Base-by-base conservation (phyloP, 2,797 vertebrate species). In the Platalea minor region DNA sequence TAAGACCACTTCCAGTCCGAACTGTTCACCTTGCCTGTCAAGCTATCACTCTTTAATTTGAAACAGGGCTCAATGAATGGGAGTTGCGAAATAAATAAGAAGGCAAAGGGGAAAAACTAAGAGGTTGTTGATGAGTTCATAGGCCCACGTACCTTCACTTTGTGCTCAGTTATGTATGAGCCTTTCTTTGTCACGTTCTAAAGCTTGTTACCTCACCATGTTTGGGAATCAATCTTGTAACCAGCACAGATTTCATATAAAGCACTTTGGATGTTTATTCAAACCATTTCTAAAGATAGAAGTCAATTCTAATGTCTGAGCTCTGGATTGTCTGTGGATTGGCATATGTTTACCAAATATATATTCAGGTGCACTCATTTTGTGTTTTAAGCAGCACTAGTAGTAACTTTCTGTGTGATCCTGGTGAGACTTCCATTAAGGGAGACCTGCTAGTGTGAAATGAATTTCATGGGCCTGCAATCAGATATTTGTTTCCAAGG, bases 141-240 rank as follows among this genome's bases (percentile, higher is more conserved):
- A 59, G 68, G 26, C 33, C 16, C 0, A 0, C 16, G 31, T 28
- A 35, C 11, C 10, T 90, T 72, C 1, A 0, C 11, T 13, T 43
- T 87, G 10, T 39, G 16, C 51, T 51, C 23, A 41, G 43, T 24
- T 65, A 26, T 31, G 24, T 74, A 16, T 26, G 37, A 68, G 24
- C 41, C 33, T 73, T 50, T 80, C 61, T 85, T 56, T 43, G 37
- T 56, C 48, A 51, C 20, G 25, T 56, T 51, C 54, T n/a, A n/a
- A 53, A 59, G 72, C 12, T 65, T 67, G 20, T 81, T 76, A 35
- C 12, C 28, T 65, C 28, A 35, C 50, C 7, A 5, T 8, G 2
- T 63, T 69, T 65, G 18, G 18, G 15, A 76, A 59, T 41, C 35
- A 59, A 6, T 77, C 48, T 64, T 67, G 46, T 43, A n/a, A 35